Evolutionary conservation across 2,797 vertebrate species (phyloP).

Genomic region (Chaetodon trifasciatus): DNA sequence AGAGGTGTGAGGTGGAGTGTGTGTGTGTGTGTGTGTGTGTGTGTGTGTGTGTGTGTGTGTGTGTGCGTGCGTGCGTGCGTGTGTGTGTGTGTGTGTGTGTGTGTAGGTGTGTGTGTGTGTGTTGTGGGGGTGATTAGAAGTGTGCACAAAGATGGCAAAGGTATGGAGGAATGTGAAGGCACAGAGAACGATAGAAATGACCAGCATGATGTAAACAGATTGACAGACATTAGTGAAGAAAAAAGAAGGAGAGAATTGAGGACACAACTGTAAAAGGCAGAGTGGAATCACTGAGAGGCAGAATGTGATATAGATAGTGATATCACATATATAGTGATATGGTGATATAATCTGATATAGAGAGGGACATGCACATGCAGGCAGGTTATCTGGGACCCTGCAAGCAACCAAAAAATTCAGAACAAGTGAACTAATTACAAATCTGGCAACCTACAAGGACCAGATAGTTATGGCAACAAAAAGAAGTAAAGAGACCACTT

Average conservation of each 20-base stretch:
- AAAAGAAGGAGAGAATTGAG: not conserved
- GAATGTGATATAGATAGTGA: too few relatives aligned
- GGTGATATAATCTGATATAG: too few relatives aligned
- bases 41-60: too few relatives aligned
- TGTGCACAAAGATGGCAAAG: not conserved
- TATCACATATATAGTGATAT: too few relatives aligned
- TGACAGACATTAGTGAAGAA: not conserved
- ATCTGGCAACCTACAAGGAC: too few relatives aligned
- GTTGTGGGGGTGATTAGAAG: not conserved
- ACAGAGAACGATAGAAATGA: not conserved
- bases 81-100: too few relatives aligned
- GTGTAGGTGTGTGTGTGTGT: too few relatives aligned
- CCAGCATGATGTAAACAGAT: not conserved
- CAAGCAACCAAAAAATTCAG: too few relatives aligned
- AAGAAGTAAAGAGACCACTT: not conserved
- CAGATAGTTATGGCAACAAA: not conserved
- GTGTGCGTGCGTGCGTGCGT: not conserved
- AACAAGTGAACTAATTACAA: too few relatives aligned
- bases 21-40: too few relatives aligned
- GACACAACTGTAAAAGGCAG: not conserved
- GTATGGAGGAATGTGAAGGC: too few relatives aligned
- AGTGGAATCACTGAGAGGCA: not conserved
- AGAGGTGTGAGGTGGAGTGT: not conserved
- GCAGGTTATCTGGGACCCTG: not conserved
- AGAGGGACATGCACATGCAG: not conserved